Evolutionary conservation across 2,797 vertebrate species (phyloP), one percentile per base, ranked within the genome.

Genomic region (Schizopygopsis malacanthus): DNA sequence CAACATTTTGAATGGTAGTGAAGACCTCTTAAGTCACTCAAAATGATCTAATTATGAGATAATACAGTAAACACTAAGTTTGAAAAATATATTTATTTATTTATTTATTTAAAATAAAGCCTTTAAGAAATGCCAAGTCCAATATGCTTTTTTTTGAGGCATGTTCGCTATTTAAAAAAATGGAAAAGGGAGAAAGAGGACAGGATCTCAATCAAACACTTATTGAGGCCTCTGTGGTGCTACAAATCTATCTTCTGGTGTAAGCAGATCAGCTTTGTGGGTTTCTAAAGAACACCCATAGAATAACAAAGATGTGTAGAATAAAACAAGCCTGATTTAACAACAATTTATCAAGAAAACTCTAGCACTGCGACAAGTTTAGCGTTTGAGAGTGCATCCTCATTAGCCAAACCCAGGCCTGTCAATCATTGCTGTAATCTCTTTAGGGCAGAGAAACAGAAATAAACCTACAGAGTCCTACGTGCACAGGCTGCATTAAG

Each of bases 371-470:
- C 59, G 8, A 61, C 63, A 81, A 63, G n/a, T 72, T 79, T 73
- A 67, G 59, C 41, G 37, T 80, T 56, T 18, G 2, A 69, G 56
- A 59, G 25, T 11, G 43, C 83, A 85, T 88, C 84, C 77, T 76
- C 79, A 82, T 71, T 80, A 81, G 71, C 72, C 70, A 45, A 65
- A 72, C 67, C 47, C 80, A 20, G 81, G 54, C 81, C 84, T 88
- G 87, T 88, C 87, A 85, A 79, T 88, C 79, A 85, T 54, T 16
- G 47, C 75, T 4, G 67, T 85, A 87, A 87, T 87, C 86, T 88
- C 84, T 88, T 85, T 83, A 82, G 84, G 67, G 65, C 45, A 67
- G 83, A 84, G 50, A 73, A 81, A 85, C 86, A 80, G 52, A 73
- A 85, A 84, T 56, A 87, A 85, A 87, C 83, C 78, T 56, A 82